Evolutionary conservation across 2,888 invertebrate species (phyloP).

Genomic region (Limnephilus rhombicus): DNA sequence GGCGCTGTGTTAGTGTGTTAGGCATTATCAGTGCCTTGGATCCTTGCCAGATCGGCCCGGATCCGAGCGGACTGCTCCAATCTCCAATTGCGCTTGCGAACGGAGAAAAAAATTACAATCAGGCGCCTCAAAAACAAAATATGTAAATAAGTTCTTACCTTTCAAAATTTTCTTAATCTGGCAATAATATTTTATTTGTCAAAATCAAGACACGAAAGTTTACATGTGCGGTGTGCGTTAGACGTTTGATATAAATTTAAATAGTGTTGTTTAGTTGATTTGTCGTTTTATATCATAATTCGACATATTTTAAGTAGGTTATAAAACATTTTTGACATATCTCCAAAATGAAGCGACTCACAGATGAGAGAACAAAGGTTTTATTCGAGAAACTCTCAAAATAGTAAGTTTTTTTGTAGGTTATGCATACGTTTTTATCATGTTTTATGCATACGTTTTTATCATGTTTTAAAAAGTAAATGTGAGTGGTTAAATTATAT

Average conservation of each 20-base stretch:
- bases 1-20: too few species aligned
- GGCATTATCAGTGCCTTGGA: too few species aligned
- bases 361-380: slow-evolving; percentile 91
- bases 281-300: background rate
- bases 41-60: too few species aligned
- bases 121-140: background rate
- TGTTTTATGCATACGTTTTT: too few species aligned
- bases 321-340: background rate
- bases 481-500: background rate
- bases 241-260: slow-evolving; percentile 4
- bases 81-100: too few species aligned
- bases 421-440: slow-evolving; percentile 16
- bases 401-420: slow-evolving; percentile 83
- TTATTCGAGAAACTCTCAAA: slow-evolving; percentile 95
- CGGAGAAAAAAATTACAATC: too few species aligned
- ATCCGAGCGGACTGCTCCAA: too few species aligned
- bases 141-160: background rate
- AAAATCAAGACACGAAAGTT: background rate
- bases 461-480: background rate
- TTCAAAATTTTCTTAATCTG: background rate
- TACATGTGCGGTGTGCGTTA: slow-evolving; percentile 43
- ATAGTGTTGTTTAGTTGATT: background rate
- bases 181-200: slow-evolving; percentile 9
- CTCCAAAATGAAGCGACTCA: slow-evolving; percentile 87
- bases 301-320: background rate